Percentiles rank a stretch among this genome's conserved stretches.
These are phyloP conservation scores for Neoaliturus tenellus DNA, from an alignment of 2,888 invertebrate genomes.

Conservation along the genomic window DNA sequence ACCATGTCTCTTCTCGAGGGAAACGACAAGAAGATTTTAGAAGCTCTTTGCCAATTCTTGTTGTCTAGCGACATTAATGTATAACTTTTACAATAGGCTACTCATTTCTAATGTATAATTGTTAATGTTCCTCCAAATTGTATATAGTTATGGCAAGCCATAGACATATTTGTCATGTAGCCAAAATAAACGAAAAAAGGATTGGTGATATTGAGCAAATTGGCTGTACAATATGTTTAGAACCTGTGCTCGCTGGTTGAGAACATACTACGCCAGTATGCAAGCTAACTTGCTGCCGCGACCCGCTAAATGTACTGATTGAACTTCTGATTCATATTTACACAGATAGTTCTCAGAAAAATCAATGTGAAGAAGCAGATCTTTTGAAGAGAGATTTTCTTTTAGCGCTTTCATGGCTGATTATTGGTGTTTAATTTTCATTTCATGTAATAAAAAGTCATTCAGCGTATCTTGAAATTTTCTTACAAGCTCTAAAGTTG, in stretches of 20 bases:
- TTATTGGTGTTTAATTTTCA: slow-evolving; percentile 15
- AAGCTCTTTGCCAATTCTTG: too few relatives aligned
- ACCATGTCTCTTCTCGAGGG: too few relatives aligned
- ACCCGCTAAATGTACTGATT: slow-evolving; percentile 35
- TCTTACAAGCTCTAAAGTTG: not conserved
- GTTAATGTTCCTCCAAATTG: too few relatives aligned
- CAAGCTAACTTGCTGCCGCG: slow-evolving; percentile 23
- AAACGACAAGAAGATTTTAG: too few relatives aligned
- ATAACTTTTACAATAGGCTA: too few relatives aligned
- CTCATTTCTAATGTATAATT: too few relatives aligned
- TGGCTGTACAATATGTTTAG: slow-evolving; percentile 11
- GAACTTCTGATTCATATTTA: slow-evolving; percentile 30
- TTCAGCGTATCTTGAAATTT: not conserved
- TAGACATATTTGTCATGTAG: too few relatives aligned
- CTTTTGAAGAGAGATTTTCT: not conserved
- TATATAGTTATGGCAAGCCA: too few relatives aligned
- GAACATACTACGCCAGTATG: slow-evolving; percentile 29
- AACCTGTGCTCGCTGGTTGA: too few relatives aligned
- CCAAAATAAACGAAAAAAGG: too few relatives aligned
- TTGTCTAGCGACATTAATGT: too few relatives aligned
- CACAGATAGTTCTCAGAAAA: slow-evolving; percentile 50
- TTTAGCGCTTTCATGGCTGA: not conserved
- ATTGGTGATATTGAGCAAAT: slow-evolving; percentile 64
- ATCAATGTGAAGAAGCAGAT: slow-evolving; percentile 8
- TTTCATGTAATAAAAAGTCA: not conserved